Conservation (phyloP, 2,888 invertebrate species). For the Herminia tarsipennalis region DNA sequence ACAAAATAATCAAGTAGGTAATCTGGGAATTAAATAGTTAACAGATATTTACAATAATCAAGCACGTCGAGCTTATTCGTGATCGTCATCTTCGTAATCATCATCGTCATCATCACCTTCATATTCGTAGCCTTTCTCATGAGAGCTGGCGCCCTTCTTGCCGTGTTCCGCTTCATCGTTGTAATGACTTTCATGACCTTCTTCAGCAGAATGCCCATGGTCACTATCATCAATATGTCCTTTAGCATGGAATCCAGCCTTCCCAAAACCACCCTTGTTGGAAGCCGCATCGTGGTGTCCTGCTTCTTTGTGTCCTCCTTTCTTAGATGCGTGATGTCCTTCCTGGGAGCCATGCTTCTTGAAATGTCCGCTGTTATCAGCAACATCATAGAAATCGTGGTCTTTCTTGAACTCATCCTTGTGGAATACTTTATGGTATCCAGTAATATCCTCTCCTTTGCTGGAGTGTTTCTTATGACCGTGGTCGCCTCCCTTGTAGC, state of each 20-base stretch:
- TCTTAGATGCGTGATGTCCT: conserved; percentile 81
- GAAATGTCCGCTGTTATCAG: conserved; percentile 88
- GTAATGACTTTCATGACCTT: conserved; percentile 84
- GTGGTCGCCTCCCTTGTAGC: conserved; percentile 84
- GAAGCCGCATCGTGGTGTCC: conserved; percentile 82
- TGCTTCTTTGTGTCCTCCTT: conserved; percentile 86
- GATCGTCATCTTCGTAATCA: conserved; percentile 54
- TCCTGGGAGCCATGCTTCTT: conserved; percentile 87
- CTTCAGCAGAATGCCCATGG: conserved; percentile 84
- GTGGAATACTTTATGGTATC: conserved; percentile 90
- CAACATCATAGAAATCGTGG: conserved; percentile 91
- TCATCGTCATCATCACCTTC: conserved; percentile 64
- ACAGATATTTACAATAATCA: conserved; percentile 61
- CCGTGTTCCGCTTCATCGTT: conserved; percentile 83
- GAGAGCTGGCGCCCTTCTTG: conserved; percentile 79
- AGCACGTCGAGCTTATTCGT: conserved; percentile 35
- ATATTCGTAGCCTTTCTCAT: conserved; percentile 79
- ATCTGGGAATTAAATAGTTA: conserved; percentile 54
- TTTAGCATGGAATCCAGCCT: conserved; percentile 85
- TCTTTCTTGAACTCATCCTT: conserved; percentile 93
- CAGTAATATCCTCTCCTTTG: conserved; percentile 89
- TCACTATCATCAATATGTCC: conserved; percentile 83
- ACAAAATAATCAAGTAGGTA: conserved; percentile 74
- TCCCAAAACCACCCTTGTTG: conserved; percentile 81
- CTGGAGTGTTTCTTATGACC: conserved; percentile 87